Percentiles rank a stretch among this genome's conserved stretches.
Conservation (phyloP, 2,113 vertebrate genomes). For the Dicerorhinus sumatrensis region DNA sequence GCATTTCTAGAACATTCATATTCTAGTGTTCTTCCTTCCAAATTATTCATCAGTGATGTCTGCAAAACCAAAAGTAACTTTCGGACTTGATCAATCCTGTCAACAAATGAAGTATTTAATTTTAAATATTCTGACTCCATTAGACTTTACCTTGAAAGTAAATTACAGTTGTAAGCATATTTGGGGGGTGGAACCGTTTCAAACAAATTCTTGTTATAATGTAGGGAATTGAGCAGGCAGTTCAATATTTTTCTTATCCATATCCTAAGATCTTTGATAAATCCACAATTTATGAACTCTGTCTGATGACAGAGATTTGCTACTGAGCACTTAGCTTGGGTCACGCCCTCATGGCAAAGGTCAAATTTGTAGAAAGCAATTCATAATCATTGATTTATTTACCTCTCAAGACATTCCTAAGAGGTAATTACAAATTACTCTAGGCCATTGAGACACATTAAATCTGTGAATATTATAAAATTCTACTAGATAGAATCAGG, state of each 20-base stretch:
- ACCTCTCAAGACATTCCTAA: not conserved
- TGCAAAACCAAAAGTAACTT: constrained; percentile 14
- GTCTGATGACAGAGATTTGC: not conserved
- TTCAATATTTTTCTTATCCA: constrained; percentile 9
- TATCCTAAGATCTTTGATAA: constrained; percentile 17
- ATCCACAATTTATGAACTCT: not conserved
- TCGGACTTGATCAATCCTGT: constrained; percentile 21
- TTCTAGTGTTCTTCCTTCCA: not conserved
- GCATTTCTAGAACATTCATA: constrained; percentile 39
- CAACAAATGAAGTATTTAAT: not conserved
- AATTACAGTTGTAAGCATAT: constrained; percentile 18
- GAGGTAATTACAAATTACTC: not conserved
- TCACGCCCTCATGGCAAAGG: not conserved
- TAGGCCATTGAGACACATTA: not conserved
- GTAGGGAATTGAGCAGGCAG: not conserved
- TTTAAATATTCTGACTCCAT: constrained; percentile 27
- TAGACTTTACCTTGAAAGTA: not conserved
- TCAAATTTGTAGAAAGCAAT: not conserved
- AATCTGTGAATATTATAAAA: constrained; percentile 22
- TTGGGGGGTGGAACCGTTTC: not conserved
- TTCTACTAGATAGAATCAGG: constrained; percentile 8
- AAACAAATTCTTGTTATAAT: not conserved
- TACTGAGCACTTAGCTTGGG: not conserved
- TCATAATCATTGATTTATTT: constrained; percentile 34
- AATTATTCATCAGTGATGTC: constrained; percentile 12